Evolutionary conservation across 2,888 invertebrate species (phyloP), one percentile per base, ranked within the genome.

Genomic region (Girardia tigrina): DNA sequence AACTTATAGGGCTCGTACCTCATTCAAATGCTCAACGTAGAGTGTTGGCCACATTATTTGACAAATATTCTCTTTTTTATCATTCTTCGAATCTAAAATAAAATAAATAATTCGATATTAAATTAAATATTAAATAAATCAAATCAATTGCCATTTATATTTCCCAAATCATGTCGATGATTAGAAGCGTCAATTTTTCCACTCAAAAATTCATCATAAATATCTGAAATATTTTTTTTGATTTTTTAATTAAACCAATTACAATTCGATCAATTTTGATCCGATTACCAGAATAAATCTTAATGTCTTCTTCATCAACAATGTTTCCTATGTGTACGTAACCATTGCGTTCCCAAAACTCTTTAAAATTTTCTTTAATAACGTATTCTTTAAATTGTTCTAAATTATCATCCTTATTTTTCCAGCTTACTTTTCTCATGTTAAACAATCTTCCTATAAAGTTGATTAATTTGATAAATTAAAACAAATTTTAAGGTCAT

Each of bases 1-100:
- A n/a, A n/a, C n/a, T n/a, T n/a, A n/a, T n/a, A n/a, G n/a, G n/a
- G n/a, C n/a, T n/a, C n/a, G n/a, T n/a, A 36, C 36, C 36, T 70
- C 20, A 23, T n/a, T 12, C 8, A 28, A 70, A 27, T 42, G 23
- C 8, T 77, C 71, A 1, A 78, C 77, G 28, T 78, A 78, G 23
- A 78, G 14, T 20, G 76, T 77, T 23, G 78, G 78, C 78, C 78
- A 78, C 78, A 78, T 78, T 26, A 78, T 78, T 74, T 78, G 78
- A 73, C 77, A 77, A 27, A 78, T 78, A 71, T 78, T 78, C 56
- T 78, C 78, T 70, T 14, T 1, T n/a, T 72, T 72, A 69, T 14
- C 26, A 69, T 74, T 26, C 14, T 73, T n/a, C 27, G 8, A 14
- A 12, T 72, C 72, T n/a, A 73, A 36, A 36, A 36, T 12, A 16